phyloP scores from a whole-genome alignment of 2,113 vertebrate genomes.

The Phalacrocorax brasilianus region DNA sequence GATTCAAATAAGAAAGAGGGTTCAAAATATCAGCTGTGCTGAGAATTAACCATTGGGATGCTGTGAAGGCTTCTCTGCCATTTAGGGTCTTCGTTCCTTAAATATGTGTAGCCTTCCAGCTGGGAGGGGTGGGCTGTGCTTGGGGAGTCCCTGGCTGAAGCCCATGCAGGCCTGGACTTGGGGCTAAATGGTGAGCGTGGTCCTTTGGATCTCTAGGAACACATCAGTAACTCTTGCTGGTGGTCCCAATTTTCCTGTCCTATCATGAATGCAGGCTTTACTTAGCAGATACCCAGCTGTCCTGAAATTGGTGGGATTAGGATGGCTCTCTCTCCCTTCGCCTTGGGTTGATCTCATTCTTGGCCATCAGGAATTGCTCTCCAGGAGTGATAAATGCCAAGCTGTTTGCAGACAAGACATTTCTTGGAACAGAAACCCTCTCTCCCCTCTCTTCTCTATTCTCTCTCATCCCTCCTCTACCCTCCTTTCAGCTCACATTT shows the following conservation, averaged over 20 bases:
- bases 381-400: not conserved
- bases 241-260: not conserved
- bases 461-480: no score
- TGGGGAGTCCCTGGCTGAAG: not conserved
- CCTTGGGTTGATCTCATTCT: not conserved
- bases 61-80: not conserved
- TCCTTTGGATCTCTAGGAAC: not conserved
- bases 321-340: not conserved
- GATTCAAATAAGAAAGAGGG: not conserved
- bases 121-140: not conserved
- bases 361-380: not conserved
- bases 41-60: not conserved
- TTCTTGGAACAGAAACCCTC: not conserved
- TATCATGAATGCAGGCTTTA: not conserved
- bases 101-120: not conserved
- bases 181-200: not conserved
- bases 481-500: not conserved
- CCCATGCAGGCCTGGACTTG: not conserved
- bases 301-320: not conserved
- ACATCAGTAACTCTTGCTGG: not conserved
- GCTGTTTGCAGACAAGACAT: not conserved
- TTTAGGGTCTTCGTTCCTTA: not conserved
- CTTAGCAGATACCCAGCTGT: not conserved
- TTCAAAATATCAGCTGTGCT: not conserved
- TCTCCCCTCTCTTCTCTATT: no score